Evolutionary conservation across 2,888 invertebrate species (phyloP), one percentile per base, ranked within the genome.

Genomic region (Seira ritae): DNA sequence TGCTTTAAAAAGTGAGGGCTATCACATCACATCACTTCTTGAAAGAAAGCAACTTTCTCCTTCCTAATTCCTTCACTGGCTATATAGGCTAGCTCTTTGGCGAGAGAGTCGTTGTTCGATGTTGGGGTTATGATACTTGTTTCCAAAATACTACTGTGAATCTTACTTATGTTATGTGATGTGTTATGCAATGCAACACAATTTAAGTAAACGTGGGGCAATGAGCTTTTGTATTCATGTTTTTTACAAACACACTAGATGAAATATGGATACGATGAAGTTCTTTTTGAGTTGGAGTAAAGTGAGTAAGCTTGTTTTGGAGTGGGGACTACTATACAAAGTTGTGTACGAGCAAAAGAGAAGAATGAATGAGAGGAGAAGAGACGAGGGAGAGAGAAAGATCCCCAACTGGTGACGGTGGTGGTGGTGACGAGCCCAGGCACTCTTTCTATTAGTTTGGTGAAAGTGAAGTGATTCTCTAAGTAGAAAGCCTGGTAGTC

Each of bases 401-500:
- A 50, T 75, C 75, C 80, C 80, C 80, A 80, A 73, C 80, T 80
- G 80, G 73, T 50, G 42, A n/a, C n/a, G n/a, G 10, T 60, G 73
- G 20, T 80, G 74, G 37, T 80, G 80, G 73, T 80, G 80, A 80
- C 80, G 80, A 80, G 80, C 46, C 74, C 60, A 74, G 80, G 75
- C 80, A 75, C 80, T 80, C 75, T 75, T 80, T 80, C 80, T 80
- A 80, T 80, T 80, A 80, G 80, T 42, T 70, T 80, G 80, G 80
- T 75, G 80, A 80, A 80, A 80, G 80, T 80, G 73, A 80, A 80
- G 80, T 80, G 80, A 80, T 80, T 80, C 75, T 42, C 75, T 80
- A 80, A 80, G 80, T 80, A 80, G 80, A 80, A 80, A 80, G 80
- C 80, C 80, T 75, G 37, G 80, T 80, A 80, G 80, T 80, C 80